Base-by-base conservation (phyloP, 2,113 vertebrate species). In the Pituophis catenifer region DNA sequence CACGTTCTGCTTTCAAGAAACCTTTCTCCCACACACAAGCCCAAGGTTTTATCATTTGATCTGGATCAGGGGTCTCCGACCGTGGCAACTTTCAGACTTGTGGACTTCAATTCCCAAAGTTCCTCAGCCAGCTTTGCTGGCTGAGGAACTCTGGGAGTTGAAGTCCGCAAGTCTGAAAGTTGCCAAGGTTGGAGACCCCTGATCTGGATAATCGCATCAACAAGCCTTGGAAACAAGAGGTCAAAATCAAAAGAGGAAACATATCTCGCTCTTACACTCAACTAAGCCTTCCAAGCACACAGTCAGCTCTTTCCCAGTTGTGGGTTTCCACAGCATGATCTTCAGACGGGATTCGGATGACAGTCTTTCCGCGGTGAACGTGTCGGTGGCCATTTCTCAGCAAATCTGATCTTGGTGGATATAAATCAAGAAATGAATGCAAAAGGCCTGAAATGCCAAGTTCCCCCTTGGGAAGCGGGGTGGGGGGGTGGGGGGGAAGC, bases 371-470 rank as follows among this genome's bases (percentile, higher is more conserved):
- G 88, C 92, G 75, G 62, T 0, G 44, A 91, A 90, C 8, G 86
- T 70, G 7, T 87, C 90, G 70, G 29, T 89, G 94, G 88, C 38
- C 3, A 0, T 70, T 92, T 0, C 15, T 89, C 91, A 59, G 75
- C 75, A 44, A 44, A 44, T 81, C 94, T 91, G 90, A 85, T 89
- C 55, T 88, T 38, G 57, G 33, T 5, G 24, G 92, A 86, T 26
- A 54, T 23, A 88, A 38, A 5, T 88, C 91, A 65, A 15, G 87
- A 93, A 54, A 53, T 38, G 53, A 59, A 90, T 2, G 3, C 53
- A 53, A 92, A 54, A 57, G 21, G 94, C 89, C 38, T 90, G 65
- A 94, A 89, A 90, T 38, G 92, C 0, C 55, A 85, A 0, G 55
- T 75, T n/a, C 88, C 12, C 90, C 94, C 0, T 0, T 2, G 0